Conservation (phyloP, 2,113 vertebrate species). For the Brevimyrus niger region DNA sequence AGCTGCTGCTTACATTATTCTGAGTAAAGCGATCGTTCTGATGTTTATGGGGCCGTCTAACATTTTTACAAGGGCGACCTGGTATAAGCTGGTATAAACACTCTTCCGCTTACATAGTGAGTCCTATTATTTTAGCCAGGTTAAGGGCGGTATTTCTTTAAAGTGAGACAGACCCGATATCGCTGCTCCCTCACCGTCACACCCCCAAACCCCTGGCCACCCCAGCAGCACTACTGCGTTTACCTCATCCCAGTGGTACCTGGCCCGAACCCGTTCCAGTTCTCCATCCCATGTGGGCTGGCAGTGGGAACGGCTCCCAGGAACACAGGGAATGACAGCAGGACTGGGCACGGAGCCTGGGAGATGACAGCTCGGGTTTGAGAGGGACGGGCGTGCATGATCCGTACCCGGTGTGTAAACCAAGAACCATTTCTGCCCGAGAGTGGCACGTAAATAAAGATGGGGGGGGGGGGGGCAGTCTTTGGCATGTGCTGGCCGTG, state of each 20-base stretch:
- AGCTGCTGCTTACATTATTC: conserved; percentile 24
- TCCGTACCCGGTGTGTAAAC: background rate
- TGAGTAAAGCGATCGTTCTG: conserved; percentile 19
- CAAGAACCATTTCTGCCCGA: background rate
- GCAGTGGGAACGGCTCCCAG: background rate
- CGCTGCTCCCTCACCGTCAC: conserved; percentile 23
- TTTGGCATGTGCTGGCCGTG: conserved; percentile 10
- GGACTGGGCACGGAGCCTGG: background rate
- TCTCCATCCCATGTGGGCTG: conserved; percentile 19
- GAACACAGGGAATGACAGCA: background rate
- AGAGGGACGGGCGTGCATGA: background rate
- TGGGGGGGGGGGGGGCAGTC: background rate
- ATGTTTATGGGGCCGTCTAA: conserved; percentile 21
- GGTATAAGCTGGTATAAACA: conserved; percentile 30
- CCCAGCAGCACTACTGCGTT: conserved; percentile 41
- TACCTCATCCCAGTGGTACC: conserved; percentile 44
- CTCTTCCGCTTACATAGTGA: background rate
- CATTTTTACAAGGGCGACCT: conserved; percentile 24
- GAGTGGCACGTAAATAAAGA: conserved; percentile 40
- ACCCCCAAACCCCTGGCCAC: background rate
- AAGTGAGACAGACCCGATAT: conserved; percentile 15
- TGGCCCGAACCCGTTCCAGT: conserved; percentile 59
- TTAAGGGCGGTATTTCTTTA: conserved; percentile 26
- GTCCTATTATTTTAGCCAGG: background rate
- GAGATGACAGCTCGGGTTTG: background rate